phyloP scores from a whole-genome alignment of 2,113 vertebrate genomes.

The Hippocampus mohnikei region DNA sequence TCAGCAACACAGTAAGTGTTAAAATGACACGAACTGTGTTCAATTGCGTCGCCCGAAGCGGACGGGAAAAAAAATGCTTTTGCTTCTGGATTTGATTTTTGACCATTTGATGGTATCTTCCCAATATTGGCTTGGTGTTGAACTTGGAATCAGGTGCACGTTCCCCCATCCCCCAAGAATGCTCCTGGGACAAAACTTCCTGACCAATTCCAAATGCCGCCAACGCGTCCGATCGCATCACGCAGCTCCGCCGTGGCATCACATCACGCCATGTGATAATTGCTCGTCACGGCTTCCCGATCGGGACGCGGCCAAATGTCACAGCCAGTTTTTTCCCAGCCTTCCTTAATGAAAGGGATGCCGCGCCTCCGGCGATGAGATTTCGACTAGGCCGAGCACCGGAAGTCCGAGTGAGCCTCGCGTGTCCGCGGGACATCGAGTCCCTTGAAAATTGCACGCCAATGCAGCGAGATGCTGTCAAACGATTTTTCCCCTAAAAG shows the following conservation, averaged over 20 bases:
- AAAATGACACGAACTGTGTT: too few relatives aligned
- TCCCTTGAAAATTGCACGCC: not conserved
- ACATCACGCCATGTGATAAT: not conserved
- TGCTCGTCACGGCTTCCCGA: not conserved
- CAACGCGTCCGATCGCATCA: not conserved
- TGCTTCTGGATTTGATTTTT: not conserved
- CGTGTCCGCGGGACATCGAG: not conserved
- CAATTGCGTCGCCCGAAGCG: too few relatives aligned
- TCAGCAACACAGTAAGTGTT: too few relatives aligned
- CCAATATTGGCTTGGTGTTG: not conserved
- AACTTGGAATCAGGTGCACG: not conserved
- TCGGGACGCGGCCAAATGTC: not conserved
- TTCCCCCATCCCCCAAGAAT: not conserved
- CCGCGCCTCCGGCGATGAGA: not conserved
- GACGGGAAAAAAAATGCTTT: not conserved
- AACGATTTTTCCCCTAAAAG: not conserved
- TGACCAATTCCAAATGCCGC: not conserved
- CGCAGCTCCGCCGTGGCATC: not conserved
- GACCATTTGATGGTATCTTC: not conserved
- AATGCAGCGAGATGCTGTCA: not conserved
- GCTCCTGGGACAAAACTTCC: not conserved
- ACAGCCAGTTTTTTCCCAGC: not conserved
- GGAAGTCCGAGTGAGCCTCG: not conserved
- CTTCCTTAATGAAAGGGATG: not conserved
- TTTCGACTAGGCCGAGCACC: not conserved